These are phyloP conservation scores for Elegia similella DNA, from an alignment of 2,888 invertebrate species.

Conservation along the genomic window DNA sequence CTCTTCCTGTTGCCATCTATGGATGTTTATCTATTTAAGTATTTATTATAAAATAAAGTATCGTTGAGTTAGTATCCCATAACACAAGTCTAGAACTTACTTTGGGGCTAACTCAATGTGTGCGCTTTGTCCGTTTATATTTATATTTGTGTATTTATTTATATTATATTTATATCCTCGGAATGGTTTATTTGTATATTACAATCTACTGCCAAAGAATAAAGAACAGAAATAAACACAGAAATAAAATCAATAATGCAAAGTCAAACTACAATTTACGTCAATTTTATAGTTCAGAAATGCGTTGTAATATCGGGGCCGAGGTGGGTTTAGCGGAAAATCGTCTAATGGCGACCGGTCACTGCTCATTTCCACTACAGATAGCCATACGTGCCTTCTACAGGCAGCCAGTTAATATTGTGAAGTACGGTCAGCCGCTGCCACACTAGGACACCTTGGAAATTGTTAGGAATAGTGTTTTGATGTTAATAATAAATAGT, in stretches of 20 bases:
- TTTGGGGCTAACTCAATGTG: too few species aligned
- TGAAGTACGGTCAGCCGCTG: constrained; percentile 15
- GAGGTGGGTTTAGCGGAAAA: constrained; percentile 12
- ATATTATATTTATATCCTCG: too few species aligned
- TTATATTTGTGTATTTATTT: too few species aligned
- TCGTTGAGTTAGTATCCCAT: too few species aligned
- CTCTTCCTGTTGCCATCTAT: too few species aligned
- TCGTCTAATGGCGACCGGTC: constrained; percentile 14
- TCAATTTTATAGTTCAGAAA: neutral
- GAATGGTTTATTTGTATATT: too few species aligned
- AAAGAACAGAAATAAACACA: neutral
- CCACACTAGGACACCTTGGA: neutral
- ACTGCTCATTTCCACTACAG: constrained; percentile 16
- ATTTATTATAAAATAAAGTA: too few species aligned
- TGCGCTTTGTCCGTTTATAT: too few species aligned
- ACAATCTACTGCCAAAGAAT: too few species aligned
- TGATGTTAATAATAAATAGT: too few species aligned
- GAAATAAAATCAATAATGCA: neutral
- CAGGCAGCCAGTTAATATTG: constrained; percentile 14
- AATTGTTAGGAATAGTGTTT: neutral
- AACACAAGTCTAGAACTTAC: too few species aligned
- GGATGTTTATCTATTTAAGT: too few species aligned
- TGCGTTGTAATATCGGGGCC: neutral
- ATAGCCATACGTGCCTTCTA: constrained; percentile 17
- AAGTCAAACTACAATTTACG: neutral